These are phyloP conservation scores for Disparrhopalites patrizii DNA, from an alignment of 2,888 invertebrate species.

Conservation along the genomic window DNA sequence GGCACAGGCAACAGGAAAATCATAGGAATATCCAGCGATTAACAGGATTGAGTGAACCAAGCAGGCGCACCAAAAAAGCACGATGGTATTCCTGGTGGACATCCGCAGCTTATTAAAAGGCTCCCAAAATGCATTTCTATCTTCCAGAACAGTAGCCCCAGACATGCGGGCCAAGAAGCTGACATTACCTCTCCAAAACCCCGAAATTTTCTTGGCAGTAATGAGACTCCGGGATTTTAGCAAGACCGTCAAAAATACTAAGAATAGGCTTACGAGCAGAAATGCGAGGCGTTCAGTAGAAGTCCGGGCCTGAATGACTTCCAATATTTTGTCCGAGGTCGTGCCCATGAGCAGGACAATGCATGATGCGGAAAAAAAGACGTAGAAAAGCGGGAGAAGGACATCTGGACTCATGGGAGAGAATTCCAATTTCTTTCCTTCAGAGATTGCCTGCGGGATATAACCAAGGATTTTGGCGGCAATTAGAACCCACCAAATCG, in stretches of 20 bases:
- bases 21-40: background rate
- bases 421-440: background rate
- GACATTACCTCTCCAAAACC: background rate
- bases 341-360: background rate
- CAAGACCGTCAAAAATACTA: background rate
- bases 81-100: no score
- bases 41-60: background rate
- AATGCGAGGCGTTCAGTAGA: constrained; percentile 1
- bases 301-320: no score
- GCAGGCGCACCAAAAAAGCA: no score
- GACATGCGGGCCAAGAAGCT: background rate
- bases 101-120: no score
- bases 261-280: background rate
- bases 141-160: no score
- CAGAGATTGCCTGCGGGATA: background rate
- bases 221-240: background rate
- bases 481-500: background rate
- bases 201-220: background rate
- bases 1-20: no score
- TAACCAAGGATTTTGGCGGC: background rate
- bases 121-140: no score
- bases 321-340: no score
- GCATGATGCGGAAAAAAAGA: background rate
- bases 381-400: background rate
- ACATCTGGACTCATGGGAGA: background rate